phyloP scores from a whole-genome alignment of 2,888 invertebrate species.

The Drosophila flavopinicola region DNA sequence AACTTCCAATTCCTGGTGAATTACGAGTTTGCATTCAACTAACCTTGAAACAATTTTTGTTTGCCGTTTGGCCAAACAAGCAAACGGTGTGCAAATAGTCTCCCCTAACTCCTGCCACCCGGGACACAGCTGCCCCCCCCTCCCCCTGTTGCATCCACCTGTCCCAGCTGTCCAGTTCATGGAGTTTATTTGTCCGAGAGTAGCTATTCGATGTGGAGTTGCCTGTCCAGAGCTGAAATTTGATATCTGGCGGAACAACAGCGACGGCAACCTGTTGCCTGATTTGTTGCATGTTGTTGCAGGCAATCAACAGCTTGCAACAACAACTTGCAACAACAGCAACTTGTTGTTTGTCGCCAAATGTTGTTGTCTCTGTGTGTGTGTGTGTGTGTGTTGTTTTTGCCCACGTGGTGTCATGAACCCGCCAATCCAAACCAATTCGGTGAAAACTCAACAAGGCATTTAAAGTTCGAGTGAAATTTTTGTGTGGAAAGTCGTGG shows the following conservation, averaged over 20 bases:
- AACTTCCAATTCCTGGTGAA: slow-evolving; percentile 55
- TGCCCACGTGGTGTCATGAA: slow-evolving; percentile 75
- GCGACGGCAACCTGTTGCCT: slow-evolving; percentile 60
- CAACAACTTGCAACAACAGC: slow-evolving; percentile 24
- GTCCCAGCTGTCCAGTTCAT: not conserved
- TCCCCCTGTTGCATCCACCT: not conserved
- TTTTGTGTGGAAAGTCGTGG: slow-evolving; percentile 54
- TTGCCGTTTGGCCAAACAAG: slow-evolving; percentile 35
- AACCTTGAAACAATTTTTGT: slow-evolving; percentile 59
- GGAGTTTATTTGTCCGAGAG: slow-evolving; percentile 33
- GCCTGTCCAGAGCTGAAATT: slow-evolving; percentile 51
- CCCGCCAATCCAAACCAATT: slow-evolving; percentile 62
- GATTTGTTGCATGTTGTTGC: slow-evolving; percentile 59
- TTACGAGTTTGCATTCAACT: slow-evolving; percentile 58
- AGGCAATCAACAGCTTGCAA: slow-evolving; percentile 54
- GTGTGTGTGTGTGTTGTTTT: slow-evolving; percentile 41
- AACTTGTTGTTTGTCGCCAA: slow-evolving; percentile 62
- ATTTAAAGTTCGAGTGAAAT: slow-evolving; percentile 53
- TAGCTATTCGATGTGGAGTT: slow-evolving; percentile 32
- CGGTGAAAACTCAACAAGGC: slow-evolving; percentile 58
- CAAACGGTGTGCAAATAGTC: slow-evolving; percentile 23
- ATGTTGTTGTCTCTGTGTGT: slow-evolving; percentile 20
- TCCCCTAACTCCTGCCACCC: no score
- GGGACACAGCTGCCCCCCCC: no score
- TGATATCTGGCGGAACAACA: slow-evolving; percentile 54